Evolutionary conservation across 2,888 invertebrate genomes (phyloP).

Genomic region (Drosophila demipolita): DNA sequence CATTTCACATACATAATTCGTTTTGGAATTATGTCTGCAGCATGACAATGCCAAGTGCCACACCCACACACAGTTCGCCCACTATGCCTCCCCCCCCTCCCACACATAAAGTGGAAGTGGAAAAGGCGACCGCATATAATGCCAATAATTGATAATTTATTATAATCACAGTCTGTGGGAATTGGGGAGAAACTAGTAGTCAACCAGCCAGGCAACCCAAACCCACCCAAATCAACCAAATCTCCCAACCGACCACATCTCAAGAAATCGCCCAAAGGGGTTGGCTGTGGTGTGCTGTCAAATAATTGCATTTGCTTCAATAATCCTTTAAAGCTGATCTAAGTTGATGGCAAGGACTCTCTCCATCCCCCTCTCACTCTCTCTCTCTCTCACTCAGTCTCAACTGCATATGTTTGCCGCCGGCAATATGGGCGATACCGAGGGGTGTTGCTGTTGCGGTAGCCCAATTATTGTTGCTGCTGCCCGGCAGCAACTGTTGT

Average conservation of each 20-base stretch:
- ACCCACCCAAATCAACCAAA: constrained; percentile 1
- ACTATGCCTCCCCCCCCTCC: constrained; percentile 2
- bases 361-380: neutral
- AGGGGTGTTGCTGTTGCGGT: constrained; percentile 77
- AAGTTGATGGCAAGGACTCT: constrained; percentile 74
- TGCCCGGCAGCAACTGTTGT: constrained; percentile 39
- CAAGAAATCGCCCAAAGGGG: constrained; percentile 46
- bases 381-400: neutral
- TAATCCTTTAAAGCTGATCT: constrained; percentile 85
- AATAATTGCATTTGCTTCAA: constrained; percentile 85
- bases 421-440: constrained; percentile 30
- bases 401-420: constrained; percentile 49
- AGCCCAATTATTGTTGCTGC: constrained; percentile 72
- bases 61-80: constrained; percentile 50
- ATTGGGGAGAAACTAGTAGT: constrained; percentile 40
- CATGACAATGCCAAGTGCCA: constrained; percentile 61
- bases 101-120: neutral
- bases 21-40: constrained; percentile 73
- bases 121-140: constrained; percentile 57
- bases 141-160: constrained; percentile 79
- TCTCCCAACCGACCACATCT: constrained; percentile 34
- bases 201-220: neutral
- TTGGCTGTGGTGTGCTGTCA: constrained; percentile 64
- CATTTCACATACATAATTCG: constrained; percentile 65
- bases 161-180: constrained; percentile 68